Base-by-base conservation (phyloP, 2,888 invertebrate species). In the Mesorhabditis belari region DNA sequence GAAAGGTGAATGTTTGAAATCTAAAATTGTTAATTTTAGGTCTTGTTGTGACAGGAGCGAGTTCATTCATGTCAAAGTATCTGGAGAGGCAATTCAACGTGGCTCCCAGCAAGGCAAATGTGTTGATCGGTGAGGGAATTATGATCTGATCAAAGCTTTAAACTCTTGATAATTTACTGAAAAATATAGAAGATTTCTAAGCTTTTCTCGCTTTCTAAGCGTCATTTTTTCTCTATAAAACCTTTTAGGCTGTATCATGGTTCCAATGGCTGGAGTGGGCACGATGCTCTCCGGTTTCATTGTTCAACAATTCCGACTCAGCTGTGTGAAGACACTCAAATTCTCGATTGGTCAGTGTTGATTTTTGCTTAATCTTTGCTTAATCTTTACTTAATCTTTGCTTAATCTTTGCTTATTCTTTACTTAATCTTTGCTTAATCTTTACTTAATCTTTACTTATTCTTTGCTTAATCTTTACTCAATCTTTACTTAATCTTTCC, bases 211-310 rank as follows among this genome's bases (percentile, higher is more conserved):
- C 6, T 19, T 9, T 35, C 35, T 35, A 17, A 12, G 6, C 35
- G 35, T 35, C 17, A 9, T 35, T 35, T 17, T 17, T 12, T 12
- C 17, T 17, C 35, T n/a, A 51, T 57, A 5, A n/a, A n/a, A n/a
- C n/a, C 24, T 35, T 59, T 19, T 70, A 88, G 89, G 89, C 9
- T 82, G 89, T 44, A 88, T 90, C 52, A 90, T 89, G 0, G 89
- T 92, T 1, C 90, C 91, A 0, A 89, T 90, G 2, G 91, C 91
- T 0, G 90, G 90, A 0, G 88, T 90, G 2, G 91, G 90, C 19
- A 90, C 90, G 1, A 89, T 91, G 82, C 81, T 89, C 2, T 90
- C 90, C 9, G 91, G 91, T 0, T 90, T 88, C 83, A 83, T 91
- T 63, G 88, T 91, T 44, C 90, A 90, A 82, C 86, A 86, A 57